Evolutionary conservation across 2,888 invertebrate genomes (phyloP).

Genomic region (Sturmia bella): DNA sequence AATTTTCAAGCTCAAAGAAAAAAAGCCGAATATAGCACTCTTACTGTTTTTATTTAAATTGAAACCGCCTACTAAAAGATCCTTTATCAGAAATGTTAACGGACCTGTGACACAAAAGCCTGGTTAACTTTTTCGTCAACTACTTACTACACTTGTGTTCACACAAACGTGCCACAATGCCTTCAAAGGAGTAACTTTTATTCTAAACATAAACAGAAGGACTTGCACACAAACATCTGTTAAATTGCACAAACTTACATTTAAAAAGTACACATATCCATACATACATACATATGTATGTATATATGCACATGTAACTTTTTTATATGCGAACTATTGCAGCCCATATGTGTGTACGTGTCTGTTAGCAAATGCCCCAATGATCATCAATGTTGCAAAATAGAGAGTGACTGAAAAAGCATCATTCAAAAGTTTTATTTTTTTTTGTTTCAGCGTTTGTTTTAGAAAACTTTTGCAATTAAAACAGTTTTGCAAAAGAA

Average conservation of each 20-base stretch:
- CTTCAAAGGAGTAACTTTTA: conserved; percentile 63
- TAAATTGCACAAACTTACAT: not conserved
- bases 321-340: not conserved
- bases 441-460: conserved; percentile 60
- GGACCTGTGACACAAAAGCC: no score
- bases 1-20: no score
- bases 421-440: conserved; percentile 63
- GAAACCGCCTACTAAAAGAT: no score
- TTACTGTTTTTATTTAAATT: no score
- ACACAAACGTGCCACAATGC: conserved; percentile 36
- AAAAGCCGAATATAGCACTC: no score
- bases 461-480: conserved; percentile 72
- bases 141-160: not conserved
- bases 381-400: conserved; percentile 65
- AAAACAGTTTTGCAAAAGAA: conserved; percentile 63
- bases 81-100: no score
- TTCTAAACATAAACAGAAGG: conserved; percentile 14
- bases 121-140: no score
- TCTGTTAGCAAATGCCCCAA: conserved; percentile 54
- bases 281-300: no score
- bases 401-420: conserved; percentile 67
- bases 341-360: conserved; percentile 52
- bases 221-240: not conserved
- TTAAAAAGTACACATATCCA: no score
- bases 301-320: no score